Evolutionary conservation across 2,888 invertebrate genomes (phyloP), one percentile per base, ranked within the genome.

Genomic region (Nasonovia ribisnigri): DNA sequence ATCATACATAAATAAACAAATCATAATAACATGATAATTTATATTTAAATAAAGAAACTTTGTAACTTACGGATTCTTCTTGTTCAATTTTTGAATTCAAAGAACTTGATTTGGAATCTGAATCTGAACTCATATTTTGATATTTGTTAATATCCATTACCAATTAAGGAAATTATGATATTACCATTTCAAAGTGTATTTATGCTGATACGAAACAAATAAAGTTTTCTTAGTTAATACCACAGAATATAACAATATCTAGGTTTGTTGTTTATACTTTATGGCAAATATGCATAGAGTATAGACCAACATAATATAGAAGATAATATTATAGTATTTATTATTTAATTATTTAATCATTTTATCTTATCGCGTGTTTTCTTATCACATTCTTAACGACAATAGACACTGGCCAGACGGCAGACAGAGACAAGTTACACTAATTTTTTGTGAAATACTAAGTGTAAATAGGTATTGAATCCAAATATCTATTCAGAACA

Each of bases 51-150:
- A 57, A 8, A 8, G 20, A 77, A 36, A 36, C 16, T 36, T 77
- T 3, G n/a, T 10, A 94, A 96, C 97, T 97, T 97, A 98, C 98
- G 96, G 97, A 97, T 96, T 98, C 98, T 95, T 97, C 98, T 95
- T 97, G 97, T 95, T 97, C 97, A 96, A 97, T 97, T 96, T 98
- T 98, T 87, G 98, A 98, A 96, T 97, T 98, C 95, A 98, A 96
- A 95, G 98, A 98, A 96, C 97, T 98, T 94, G 98, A 97, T 96
- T 98, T 98, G 87, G 98, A 98, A 95, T 98, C 98, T 16, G 98
- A 98, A 96, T 98, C 98, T 91, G 97, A 97, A 95, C 97, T 97
- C 91, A 97, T 97, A 96, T 97, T 97, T 95, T 97, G 94, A 87
- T 90, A 93, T 87, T 90, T 90, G 24, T 90, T 90, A 11, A 86